Evolutionary conservation across 2,888 invertebrate genomes (phyloP).

Genomic region (Cheilosia vernalis): DNA sequence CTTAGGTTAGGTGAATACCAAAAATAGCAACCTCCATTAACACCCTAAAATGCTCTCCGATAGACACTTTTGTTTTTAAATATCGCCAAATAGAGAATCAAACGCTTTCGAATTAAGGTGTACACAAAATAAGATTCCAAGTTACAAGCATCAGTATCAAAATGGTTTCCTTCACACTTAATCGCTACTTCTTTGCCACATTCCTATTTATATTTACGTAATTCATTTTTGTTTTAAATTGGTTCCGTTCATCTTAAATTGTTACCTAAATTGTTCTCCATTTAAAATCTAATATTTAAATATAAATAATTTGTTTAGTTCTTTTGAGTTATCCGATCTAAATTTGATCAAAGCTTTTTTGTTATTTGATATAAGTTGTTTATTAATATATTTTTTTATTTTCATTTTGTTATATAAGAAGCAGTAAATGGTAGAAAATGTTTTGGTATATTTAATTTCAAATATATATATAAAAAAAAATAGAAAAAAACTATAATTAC

Average conservation of each 20-base stretch:
- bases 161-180: conserved; percentile 13
- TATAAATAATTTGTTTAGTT: conserved; percentile 30
- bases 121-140: conserved; percentile 6
- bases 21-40: not conserved
- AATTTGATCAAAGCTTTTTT: conserved; percentile 51
- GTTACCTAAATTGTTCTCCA: conserved; percentile 25
- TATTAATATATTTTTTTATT: not conserved
- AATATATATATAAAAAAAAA: conserved; percentile 29
- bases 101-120: not conserved
- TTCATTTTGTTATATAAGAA: conserved; percentile 23
- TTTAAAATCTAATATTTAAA: conserved; percentile 29
- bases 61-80: not conserved
- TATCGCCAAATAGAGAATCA: not conserved
- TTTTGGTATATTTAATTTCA: conserved; percentile 18
- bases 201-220: conserved; percentile 19
- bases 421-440: conserved; percentile 58
- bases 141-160: conserved; percentile 47
- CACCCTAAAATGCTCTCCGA: not conserved
- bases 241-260: conserved; percentile 61
- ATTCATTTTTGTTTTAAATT: conserved; percentile 51
- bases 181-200: conserved; percentile 14
- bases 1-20: not conserved
- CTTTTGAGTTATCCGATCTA: conserved; percentile 33
- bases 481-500: conserved; percentile 32
- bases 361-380: conserved; percentile 40